These are phyloP conservation scores for Cephus nigrinus DNA, from an alignment of 2,888 invertebrate genomes.

Conservation along the genomic window DNA sequence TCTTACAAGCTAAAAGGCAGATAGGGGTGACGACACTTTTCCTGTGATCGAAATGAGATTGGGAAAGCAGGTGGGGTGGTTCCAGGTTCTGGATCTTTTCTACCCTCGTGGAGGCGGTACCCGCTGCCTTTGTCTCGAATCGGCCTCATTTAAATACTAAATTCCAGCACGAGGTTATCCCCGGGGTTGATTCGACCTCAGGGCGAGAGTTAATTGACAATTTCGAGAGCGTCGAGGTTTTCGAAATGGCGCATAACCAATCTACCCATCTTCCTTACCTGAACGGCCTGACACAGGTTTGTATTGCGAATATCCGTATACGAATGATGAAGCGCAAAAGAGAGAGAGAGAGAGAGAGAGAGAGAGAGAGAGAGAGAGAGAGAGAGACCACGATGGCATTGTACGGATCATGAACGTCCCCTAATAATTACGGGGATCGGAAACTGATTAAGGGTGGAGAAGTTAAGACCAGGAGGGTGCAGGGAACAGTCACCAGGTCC, in stretches of 20 bases:
- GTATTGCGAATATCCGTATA: too few relatives aligned
- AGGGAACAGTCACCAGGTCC: conserved; percentile 53
- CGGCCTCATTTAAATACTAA: conserved; percentile 43
- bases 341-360: too few relatives aligned
- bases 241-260: too few relatives aligned
- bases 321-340: too few relatives aligned
- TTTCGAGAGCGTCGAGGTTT: conserved; percentile 21
- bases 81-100: conserved; percentile 9
- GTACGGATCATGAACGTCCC: conserved; percentile 26
- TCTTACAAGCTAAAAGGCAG: conserved; percentile 6
- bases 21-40: conserved; percentile 7
- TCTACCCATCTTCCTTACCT: too few relatives aligned
- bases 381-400: too few relatives aligned
- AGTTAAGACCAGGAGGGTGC: conserved; percentile 38
- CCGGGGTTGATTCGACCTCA: conserved; percentile 11
- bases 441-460: conserved; percentile 58
- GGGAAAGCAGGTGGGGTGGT: conserved; percentile 12
- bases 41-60: conserved; percentile 23
- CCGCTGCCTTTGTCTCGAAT: conserved; percentile 9
- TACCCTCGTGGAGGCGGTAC: neutral
- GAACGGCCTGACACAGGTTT: neutral
- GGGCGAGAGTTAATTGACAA: conserved; percentile 37
- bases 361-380: too few relatives aligned
- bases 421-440: conserved; percentile 61
- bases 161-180: conserved; percentile 40